Percentiles rank a stretch among this genome's conserved stretches.
phyloP scores from a whole-genome alignment of 1,140 invertebrate species.

The Trypoxylus dichotomus region DNA sequence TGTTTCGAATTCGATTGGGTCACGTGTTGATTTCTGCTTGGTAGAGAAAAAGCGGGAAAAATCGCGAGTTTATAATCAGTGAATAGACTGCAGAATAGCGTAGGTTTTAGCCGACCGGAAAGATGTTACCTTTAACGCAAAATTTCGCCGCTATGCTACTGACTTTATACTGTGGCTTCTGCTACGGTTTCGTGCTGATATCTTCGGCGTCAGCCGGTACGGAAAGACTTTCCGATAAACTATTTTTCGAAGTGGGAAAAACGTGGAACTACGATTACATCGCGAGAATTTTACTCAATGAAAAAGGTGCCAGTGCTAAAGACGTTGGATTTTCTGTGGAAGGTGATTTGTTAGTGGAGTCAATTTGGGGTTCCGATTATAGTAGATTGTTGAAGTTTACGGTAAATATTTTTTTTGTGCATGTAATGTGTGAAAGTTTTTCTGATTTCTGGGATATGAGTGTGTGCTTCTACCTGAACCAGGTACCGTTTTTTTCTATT shows the following conservation, averaged over 20 bases:
- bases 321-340: slow-evolving; percentile 63
- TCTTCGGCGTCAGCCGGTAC: slow-evolving; percentile 46
- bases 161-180: slow-evolving; percentile 31
- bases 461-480: too few relatives aligned
- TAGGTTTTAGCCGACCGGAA: background rate
- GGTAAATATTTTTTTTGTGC: too few relatives aligned
- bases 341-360: slow-evolving; percentile 55
- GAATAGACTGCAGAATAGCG: background rate
- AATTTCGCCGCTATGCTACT: slow-evolving; percentile 10
- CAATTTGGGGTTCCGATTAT: slow-evolving; percentile 57
- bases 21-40: background rate
- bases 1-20: background rate
- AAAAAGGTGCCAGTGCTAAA: slow-evolving; percentile 53
- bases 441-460: too few relatives aligned
- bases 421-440: too few relatives aligned
- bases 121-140: slow-evolving; percentile 7
- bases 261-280: slow-evolving; percentile 54
- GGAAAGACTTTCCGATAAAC: slow-evolving; percentile 36
- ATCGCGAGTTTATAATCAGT: background rate
- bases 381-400: slow-evolving; percentile 55
- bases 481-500: too few relatives aligned
- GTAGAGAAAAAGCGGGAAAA: background rate
- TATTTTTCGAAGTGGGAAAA: slow-evolving; percentile 50
- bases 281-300: slow-evolving; percentile 58
- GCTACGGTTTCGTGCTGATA: slow-evolving; percentile 49